Evolutionary conservation across 2,113 vertebrate genomes (phyloP).

Genomic region (Vimba vimba): DNA sequence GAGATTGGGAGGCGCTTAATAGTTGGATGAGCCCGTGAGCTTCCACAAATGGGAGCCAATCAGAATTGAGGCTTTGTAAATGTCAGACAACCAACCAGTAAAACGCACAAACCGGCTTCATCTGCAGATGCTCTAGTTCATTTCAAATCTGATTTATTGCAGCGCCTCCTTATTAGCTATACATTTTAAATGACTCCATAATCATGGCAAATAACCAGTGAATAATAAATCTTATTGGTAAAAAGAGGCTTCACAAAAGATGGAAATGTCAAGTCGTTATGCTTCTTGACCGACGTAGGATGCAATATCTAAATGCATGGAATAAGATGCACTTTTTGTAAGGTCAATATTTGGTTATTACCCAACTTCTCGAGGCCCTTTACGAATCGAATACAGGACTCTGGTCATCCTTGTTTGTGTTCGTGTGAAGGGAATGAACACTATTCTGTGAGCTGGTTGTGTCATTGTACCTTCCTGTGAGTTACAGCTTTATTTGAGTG

Average conservation of each 20-base stretch:
- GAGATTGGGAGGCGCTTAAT: conserved; percentile 97
- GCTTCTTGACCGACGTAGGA: not conserved
- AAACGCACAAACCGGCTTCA: conserved; percentile 49
- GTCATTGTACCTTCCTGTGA: not conserved
- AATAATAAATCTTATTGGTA: conserved; percentile 51
- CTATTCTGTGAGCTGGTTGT: not conserved
- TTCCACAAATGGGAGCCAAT: conserved; percentile 92
- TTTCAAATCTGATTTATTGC: conserved; percentile 79
- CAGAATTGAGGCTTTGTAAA: conserved; percentile 87
- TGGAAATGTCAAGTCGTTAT: not conserved
- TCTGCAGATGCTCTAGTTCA: conserved; percentile 67
- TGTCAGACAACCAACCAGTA: conserved; percentile 71
- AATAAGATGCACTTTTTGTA: conserved; percentile 5
- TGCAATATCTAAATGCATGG: conserved; percentile 6
- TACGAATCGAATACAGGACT: not conserved
- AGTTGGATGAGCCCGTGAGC: conserved; percentile 91
- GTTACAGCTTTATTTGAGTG: conserved; percentile 45
- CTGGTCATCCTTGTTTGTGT: not conserved
- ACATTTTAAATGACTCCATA: conserved; percentile 52
- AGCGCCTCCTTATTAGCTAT: conserved; percentile 46
- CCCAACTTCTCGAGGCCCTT: not conserved
- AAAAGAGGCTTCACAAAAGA: conserved; percentile 24
- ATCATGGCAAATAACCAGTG: conserved; percentile 55
- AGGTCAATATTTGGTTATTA: not conserved
- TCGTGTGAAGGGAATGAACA: not conserved